Evolutionary conservation across 1,140 invertebrate genomes (phyloP), one percentile per base, ranked within the genome.

Genomic region (Plodia interpunctella): DNA sequence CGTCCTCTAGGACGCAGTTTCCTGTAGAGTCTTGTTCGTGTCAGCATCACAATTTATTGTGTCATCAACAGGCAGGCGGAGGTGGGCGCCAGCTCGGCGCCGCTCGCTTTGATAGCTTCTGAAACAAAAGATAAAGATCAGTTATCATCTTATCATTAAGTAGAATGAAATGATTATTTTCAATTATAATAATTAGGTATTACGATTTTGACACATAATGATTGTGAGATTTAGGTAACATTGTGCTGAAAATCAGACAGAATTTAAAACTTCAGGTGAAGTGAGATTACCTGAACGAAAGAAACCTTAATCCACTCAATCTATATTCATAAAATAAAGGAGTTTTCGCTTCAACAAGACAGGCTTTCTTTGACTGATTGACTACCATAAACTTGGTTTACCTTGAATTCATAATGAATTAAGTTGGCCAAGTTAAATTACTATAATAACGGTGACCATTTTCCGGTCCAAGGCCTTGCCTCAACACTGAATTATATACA

Each of bases 31-130:
- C 74, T 76, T 82, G 80, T 87, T 66, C 72, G 75, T 76, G 82
- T 70, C 78, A 87, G 84, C 86, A 88, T 88, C 80, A 88, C 86
- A 88, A 80, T 80, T 86, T 87, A 88, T 86, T 86, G 68, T 80
- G 70, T 81, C 86, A 88, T 87, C 82, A 78, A 76, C 75, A 80
- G 64, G 59, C 66, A 74, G 72, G 74, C 70, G 73, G 76, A 83
- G 74, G 75, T 67, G 70, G 78, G 77, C 80, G 78, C 77, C 74
- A 56, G 32, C 65, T 30, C 62, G 79, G 74, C 79, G 78, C 81
- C 83, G 62, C 77, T 61, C 21, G 59, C 62, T 68, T 54, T 50
- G 63, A 55, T 69, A 59, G 72, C 64, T 72, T 64, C 83, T 85
- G 79, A n/a, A 79, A 79, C 64, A 85, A 84, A 58, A 44, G 32